phyloP scores from a whole-genome alignment of 1,140 invertebrate species.

The Pogonognathellus flavescens region DNA sequence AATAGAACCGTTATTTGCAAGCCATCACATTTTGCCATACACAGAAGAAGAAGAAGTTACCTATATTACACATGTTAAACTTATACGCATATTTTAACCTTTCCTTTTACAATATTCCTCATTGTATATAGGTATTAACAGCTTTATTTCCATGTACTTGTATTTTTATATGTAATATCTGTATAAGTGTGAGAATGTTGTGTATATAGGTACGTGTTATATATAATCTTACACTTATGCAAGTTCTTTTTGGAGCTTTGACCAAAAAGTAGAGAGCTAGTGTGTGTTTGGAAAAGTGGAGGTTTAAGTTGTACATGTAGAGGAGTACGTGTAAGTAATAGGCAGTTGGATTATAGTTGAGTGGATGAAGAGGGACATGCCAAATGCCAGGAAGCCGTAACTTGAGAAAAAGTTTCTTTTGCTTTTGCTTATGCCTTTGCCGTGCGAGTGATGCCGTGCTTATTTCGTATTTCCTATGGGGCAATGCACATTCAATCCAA shows the following conservation, averaged over 20 bases:
- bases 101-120: no score
- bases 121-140: no score
- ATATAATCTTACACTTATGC: neutral
- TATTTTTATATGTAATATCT: no score
- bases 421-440: neutral
- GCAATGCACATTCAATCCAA: constrained; percentile 42
- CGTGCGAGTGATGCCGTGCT: neutral
- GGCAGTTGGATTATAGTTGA: constrained; percentile 35
- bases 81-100: no score
- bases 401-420: constrained; percentile 33
- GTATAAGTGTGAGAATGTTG: no score
- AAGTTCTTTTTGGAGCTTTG: no score
- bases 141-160: no score
- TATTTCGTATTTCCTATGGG: constrained; percentile 41
- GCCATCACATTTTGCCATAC: no score
- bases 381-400: constrained; percentile 35
- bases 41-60: no score
- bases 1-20: no score
- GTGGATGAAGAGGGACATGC: constrained; percentile 37
- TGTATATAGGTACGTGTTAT: neutral
- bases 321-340: constrained; percentile 8
- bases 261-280: no score
- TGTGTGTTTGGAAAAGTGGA: neutral
- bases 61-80: no score
- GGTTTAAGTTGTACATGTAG: neutral